Evolutionary conservation across 2,797 vertebrate species (phyloP), one percentile per base, ranked within the genome.

Genomic region (Discoglossus pictus): DNA sequence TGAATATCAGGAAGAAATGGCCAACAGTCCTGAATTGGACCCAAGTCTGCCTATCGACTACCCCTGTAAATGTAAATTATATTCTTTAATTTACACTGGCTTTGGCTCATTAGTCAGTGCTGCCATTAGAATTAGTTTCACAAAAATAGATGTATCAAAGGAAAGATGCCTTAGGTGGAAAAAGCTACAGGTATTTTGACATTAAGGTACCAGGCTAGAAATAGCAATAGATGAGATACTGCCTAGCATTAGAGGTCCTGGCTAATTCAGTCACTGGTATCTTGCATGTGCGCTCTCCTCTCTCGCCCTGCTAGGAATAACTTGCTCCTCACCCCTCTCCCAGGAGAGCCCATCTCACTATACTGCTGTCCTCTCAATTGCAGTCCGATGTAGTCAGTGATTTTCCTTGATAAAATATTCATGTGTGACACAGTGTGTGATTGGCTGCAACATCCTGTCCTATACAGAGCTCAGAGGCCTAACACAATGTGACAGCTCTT

Each of bases 401-500:
- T 70, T 64, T 70, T 52, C 68, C 60, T 70, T 70, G 60, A 70
- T 64, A 58, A 70, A 70, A 70, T 70, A 70, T 70, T 70, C 60
- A 70, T 70, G 60, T 63, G 68, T 70, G 68, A 63, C 68, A 70
- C 60, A 70, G 50, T 70, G 48, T 64, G 68, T 70, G 51, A 70
- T 70, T 63, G 68, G 52, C 68, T 54, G 61, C 47, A 70, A 63
- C 56, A 56, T 58, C 55, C 52, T 70, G 68, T 70, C 60, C 68
- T 63, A 51, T 70, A 43, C 68, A 35, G 43, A 64, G 68, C 60
- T 70, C 68, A 63, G 23, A 63, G 60, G 68, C 60, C 68, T 70
- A 70, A 70, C 68, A 58, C 51, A 48, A 70, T 70, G 52, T 64
- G 68, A 70, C 68, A 70, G 68, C 60, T 70, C 68, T 63, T 50